Base-by-base conservation (phyloP, 2,888 invertebrate genomes). In the Agrochola lota region DNA sequence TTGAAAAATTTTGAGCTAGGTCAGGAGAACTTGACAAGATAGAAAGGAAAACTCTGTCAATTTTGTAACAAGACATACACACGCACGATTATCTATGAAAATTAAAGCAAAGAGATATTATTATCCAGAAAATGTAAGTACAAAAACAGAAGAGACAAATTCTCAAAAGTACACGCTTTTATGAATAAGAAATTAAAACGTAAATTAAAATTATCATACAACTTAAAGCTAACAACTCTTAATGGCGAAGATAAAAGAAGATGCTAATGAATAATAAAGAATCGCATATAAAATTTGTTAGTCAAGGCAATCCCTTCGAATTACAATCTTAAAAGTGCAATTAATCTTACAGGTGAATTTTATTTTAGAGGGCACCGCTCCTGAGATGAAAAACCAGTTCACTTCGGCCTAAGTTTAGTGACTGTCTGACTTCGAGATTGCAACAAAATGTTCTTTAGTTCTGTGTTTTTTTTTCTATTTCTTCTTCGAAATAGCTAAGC, bases 321-420 rank as follows among this genome's bases (percentile, higher is more conserved):
- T 73, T 74, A 77, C 57, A 40, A 73, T 71, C 52, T 78, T 75
- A 67, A 81, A 77, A 78, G 71, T 55, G 79, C 74, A 77, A 85
- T 85, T 87, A 86, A 78, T 81, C 66, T 77, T 77, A 40, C 80
- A 80, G 77, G 83, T 83, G 67, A 83, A 70, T 86, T 77, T 80
- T 78, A 83, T 69, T 72, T 76, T 60, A 59, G 71, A 78, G 75
- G 83, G 81, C 84, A 84, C 71, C 71, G 81, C 80, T 62, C 63
- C 43, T 62, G 30, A 40, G 63, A 64, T 64, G 66, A 72, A 57
- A 86, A 88, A 88, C 88, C 87, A 78, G 88, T 88, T 81, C 79
- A 71, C 30, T 66, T 52, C 35, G 55, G 52, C 49, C 40, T 62
- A 77, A 71, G 66, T 81, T 77, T 78, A 73, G 66, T 52, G 57